These are phyloP conservation scores for Stegostoma tigrinum DNA, from an alignment of 2,113 vertebrate genomes.

Conservation along the genomic window DNA sequence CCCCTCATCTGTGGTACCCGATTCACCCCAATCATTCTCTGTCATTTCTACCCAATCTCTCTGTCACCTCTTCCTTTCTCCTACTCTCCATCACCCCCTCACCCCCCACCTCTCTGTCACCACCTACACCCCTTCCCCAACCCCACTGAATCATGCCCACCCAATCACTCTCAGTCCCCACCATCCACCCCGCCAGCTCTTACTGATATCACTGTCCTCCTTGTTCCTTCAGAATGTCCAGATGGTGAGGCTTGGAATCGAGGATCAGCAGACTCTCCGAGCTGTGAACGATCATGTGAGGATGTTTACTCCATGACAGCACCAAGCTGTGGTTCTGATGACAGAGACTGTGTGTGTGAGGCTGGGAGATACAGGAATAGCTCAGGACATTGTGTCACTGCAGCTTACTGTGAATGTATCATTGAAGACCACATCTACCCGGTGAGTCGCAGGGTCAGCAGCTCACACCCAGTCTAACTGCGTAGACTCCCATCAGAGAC, in stretches of 20 bases:
- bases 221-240: conserved; percentile 58
- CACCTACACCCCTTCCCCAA: neutral
- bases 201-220: no score
- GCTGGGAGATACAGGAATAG: conserved; percentile 61
- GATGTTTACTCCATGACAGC: neutral
- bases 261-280: neutral
- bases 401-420: conserved; percentile 67
- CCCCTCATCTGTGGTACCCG: no score
- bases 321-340: neutral
- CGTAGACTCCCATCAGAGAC: neutral
- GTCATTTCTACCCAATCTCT: neutral
- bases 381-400: conserved; percentile 59
- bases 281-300: neutral
- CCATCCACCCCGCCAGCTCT: no score
- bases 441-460: conserved; percentile 49
- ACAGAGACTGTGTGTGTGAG: conserved; percentile 58
- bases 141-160: neutral
- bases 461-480: neutral
- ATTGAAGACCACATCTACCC: conserved; percentile 47
- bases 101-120: neutral
- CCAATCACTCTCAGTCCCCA: neutral
- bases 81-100: neutral
- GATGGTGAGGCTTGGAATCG: conserved; percentile 62
- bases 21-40: neutral
- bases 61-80: neutral